These are phyloP conservation scores for Mormyrus hasselquistii DNA, from an alignment of 2,797 vertebrate genomes.

Conservation along the genomic window DNA sequence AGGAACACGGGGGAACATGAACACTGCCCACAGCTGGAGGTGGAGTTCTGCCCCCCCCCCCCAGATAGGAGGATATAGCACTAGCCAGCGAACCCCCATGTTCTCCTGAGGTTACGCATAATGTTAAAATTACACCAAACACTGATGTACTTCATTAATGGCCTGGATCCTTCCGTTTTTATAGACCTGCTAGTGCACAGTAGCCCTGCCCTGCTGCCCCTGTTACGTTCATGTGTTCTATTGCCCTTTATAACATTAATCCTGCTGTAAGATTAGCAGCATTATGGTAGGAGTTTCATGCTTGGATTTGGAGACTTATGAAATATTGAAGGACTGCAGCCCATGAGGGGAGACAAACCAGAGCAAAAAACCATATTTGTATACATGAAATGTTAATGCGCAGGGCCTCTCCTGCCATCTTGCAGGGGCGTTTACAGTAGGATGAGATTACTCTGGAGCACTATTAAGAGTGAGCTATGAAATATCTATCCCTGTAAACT, in stretches of 20 bases:
- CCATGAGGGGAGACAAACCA: not conserved
- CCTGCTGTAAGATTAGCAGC: not conserved
- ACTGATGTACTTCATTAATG: not conserved
- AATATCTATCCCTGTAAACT: not conserved
- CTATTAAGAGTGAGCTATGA: not conserved
- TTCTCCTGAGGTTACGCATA: not conserved
- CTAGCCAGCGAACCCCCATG: not conserved
- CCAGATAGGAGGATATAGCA: not conserved
- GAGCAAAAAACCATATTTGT: not conserved
- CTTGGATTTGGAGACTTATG: slow-evolving; percentile 3
- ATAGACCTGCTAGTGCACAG: not conserved
- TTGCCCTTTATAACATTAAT: not conserved
- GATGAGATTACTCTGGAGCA: not conserved
- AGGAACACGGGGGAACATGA: not conserved
- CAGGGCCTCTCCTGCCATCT: not conserved
- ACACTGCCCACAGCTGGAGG: not conserved
- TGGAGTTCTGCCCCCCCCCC: not conserved
- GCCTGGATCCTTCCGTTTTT: not conserved
- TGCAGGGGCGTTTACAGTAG: not conserved
- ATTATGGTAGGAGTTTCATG: not conserved
- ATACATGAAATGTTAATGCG: not conserved
- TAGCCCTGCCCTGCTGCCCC: not conserved
- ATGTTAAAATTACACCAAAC: not conserved
- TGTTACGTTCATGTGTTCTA: not conserved
- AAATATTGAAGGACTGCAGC: not conserved